phyloP scores from a whole-genome alignment of 1,140 invertebrate genomes.

The Aphidius gifuensis region DNA sequence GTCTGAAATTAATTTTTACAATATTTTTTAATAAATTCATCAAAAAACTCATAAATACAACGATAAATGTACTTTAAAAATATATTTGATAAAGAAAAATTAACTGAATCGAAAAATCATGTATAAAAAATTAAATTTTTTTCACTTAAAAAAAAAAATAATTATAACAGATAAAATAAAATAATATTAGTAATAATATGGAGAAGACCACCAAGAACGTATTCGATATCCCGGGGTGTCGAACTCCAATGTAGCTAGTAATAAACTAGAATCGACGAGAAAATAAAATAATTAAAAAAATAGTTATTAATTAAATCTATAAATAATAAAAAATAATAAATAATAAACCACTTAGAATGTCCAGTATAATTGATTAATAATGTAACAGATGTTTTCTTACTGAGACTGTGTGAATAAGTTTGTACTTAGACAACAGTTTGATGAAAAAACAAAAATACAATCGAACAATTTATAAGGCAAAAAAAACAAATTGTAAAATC shows the following conservation, averaged over 20 bases:
- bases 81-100: no score
- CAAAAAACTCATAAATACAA: no score
- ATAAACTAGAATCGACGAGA: neutral
- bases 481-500: neutral
- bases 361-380: neutral
- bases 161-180: conserved; percentile 10
- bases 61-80: no score
- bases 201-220: conserved; percentile 23
- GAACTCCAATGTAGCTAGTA: conserved; percentile 2
- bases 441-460: conserved; percentile 6
- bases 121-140: no score
- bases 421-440: conserved; percentile 19
- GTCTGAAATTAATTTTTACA: no score
- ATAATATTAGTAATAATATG: conserved; percentile 1
- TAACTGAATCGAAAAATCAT: no score
- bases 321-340: neutral
- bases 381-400: conserved; percentile 5
- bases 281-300: neutral
- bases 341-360: neutral
- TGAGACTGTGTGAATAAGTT: conserved; percentile 22
- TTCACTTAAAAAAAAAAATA: neutral
- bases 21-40: no score
- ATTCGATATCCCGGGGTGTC: conserved; percentile 21
- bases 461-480: conserved; percentile 8
- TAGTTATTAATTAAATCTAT: neutral